Evolutionary conservation across 2,113 vertebrate genomes (phyloP).

Genomic region (Ariopsis seemanni): DNA sequence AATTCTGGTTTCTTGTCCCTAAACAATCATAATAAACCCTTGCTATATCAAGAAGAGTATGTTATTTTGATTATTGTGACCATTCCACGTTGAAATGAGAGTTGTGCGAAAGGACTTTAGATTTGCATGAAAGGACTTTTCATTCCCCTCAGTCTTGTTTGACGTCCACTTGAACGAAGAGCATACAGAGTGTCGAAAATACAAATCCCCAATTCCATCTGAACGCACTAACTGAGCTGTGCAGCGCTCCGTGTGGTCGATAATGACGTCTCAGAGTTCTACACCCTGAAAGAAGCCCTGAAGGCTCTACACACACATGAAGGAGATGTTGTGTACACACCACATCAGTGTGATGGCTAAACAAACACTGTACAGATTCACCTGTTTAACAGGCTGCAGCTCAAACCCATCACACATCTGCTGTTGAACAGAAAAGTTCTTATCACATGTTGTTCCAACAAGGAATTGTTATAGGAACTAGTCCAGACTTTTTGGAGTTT

Average conservation of each 20-base stretch:
- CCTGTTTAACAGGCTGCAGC: background rate
- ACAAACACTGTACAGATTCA: background rate
- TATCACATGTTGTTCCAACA: background rate
- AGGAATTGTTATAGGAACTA: no score
- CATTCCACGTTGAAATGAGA: no score
- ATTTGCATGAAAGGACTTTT: no score
- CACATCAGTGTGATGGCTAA: background rate
- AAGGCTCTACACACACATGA: background rate
- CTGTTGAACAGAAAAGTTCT: background rate
- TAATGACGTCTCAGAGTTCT: background rate
- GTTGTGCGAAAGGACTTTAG: no score
- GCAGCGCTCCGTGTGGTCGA: background rate
- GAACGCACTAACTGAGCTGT: background rate
- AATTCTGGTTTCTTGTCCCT: no score
- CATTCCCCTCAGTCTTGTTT: no score
- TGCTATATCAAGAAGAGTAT: no score
- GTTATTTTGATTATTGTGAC: no score
- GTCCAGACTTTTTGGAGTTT: background rate
- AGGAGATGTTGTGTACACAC: background rate
- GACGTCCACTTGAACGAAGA: no score
- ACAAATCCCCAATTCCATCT: background rate
- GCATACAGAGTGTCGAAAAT: background rate
- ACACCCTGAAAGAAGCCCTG: background rate
- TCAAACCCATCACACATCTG: background rate
- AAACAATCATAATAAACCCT: no score